Evolutionary conservation across 2,888 invertebrate species (phyloP), one percentile per base, ranked within the genome.

Genomic region (Gasteruption jaculator): DNA sequence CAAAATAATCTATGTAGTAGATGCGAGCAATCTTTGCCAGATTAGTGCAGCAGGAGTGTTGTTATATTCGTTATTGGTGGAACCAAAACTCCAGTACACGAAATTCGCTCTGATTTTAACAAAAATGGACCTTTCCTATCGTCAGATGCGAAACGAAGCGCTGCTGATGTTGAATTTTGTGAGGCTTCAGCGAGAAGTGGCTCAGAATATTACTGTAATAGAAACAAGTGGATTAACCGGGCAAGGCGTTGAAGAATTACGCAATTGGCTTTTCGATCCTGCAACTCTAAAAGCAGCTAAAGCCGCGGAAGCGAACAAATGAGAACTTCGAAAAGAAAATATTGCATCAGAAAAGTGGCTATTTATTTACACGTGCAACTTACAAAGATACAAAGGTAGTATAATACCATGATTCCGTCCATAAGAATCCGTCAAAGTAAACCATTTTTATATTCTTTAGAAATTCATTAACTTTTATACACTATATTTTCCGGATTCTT

Each of bases 61-160:
- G 25, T 72, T 91, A 0, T 90, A 89, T 64, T 84, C 86, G 0
- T 74, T 89, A 29, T 64, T 90, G 15, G 82, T 86, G 0, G 82
- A 90, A 56, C 88, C 89, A 0, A 73, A 75, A 30, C 70, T 88
- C 15, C 77, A 78, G 55, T 75, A 76, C 35, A 76, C 81, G 0
- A 83, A 83, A 73, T 83, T 88, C 64, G 56, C 56, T 14, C 63
- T 90, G 41, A 82, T 88, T 1, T 68, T 91, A 7, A 81, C 83
- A 10, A 91, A 91, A 74, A 89, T 87, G 86, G 90, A 91, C 58
- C 81, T 85, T 1, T 87, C 89, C 4, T 89, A 90, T 68, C 75
- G 88, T 8, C 90, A 90, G 63, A 89, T 90, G 87, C 75, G 89
- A 34, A 90, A 90, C 63, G 89, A 91, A 62, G 87, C 89, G 0